A percentile compares a stretch with the other conserved stretches of the same genome.
Conservation (phyloP, 1,140 invertebrate species). For the Lasaia peninsularis region DNA sequence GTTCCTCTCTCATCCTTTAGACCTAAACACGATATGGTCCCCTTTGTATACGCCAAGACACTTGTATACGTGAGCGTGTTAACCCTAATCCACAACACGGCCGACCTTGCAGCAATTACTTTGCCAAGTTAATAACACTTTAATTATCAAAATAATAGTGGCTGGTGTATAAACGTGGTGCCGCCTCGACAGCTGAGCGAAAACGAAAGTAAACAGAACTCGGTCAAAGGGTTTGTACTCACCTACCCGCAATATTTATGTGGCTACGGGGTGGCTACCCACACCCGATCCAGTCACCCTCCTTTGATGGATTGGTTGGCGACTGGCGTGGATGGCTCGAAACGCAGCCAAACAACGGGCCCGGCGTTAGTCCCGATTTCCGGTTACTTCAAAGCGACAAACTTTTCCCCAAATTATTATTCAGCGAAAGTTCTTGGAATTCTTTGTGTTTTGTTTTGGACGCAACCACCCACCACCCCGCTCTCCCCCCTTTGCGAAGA, state of each 20-base stretch:
- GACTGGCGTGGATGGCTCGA: conserved; percentile 67
- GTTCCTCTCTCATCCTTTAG: no score
- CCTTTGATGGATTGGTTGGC: conserved; percentile 75
- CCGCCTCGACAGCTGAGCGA: conserved; percentile 76
- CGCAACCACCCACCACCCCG: conserved; percentile 34
- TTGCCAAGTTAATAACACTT: conserved; percentile 57
- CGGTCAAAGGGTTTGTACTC: conserved; percentile 78
- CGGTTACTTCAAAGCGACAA: conserved; percentile 49
- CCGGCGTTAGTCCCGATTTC: conserved; percentile 64
- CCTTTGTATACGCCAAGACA: background rate
- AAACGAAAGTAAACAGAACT: conserved; percentile 79
- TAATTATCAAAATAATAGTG: conserved; percentile 76
- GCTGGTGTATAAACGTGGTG: conserved; percentile 56
- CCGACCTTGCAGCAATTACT: background rate
- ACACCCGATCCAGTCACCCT: conserved; percentile 65
- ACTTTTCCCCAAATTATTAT: conserved; percentile 69
- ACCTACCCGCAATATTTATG: conserved; percentile 77
- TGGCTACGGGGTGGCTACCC: conserved; percentile 61
- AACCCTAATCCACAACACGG: conserved; percentile 15
- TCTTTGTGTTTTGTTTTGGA: conserved; percentile 67
- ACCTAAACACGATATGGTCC: no score
- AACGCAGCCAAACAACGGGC: conserved; percentile 58
- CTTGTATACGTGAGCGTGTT: background rate
- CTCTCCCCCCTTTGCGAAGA: conserved; percentile 37
- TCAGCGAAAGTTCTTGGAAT: conserved; percentile 65